Evolutionary conservation across 2,113 vertebrate genomes (phyloP).

Genomic region (Urocolius indicus): DNA sequence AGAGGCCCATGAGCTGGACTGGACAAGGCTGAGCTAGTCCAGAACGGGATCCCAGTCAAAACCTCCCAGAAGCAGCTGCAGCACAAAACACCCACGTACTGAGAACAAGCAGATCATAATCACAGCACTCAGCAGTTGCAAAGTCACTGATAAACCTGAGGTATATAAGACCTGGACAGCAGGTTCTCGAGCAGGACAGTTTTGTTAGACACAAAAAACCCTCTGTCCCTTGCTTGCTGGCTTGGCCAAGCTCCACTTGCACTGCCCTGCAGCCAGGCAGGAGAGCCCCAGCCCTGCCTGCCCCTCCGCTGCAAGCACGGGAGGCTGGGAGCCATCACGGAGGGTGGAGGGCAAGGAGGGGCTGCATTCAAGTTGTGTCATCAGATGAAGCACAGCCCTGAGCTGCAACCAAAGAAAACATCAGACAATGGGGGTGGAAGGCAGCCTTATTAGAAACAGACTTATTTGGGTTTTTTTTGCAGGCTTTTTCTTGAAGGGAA

Average conservation of each 20-base stretch:
- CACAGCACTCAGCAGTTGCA: background rate
- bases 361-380: background rate
- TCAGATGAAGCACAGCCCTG: background rate
- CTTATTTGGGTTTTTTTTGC: background rate
- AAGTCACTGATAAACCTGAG: background rate
- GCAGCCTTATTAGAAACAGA: background rate
- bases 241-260: background rate
- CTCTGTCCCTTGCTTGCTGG: accelerated
- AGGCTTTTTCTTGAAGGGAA: background rate
- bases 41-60: background rate
- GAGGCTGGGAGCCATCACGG: background rate
- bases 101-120: background rate
- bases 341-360: background rate
- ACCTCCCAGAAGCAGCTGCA: background rate
- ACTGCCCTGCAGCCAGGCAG: background rate
- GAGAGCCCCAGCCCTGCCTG: background rate
- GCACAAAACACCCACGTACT: accelerated
- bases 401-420: background rate
- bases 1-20: accelerated
- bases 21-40: background rate
- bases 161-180: accelerated
- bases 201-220: accelerated
- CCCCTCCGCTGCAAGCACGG: accelerated
- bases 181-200: accelerated
- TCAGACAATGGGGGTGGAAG: background rate